phyloP scores from a whole-genome alignment of 2,797 vertebrate genomes.

The Malurus leucopterus region DNA sequence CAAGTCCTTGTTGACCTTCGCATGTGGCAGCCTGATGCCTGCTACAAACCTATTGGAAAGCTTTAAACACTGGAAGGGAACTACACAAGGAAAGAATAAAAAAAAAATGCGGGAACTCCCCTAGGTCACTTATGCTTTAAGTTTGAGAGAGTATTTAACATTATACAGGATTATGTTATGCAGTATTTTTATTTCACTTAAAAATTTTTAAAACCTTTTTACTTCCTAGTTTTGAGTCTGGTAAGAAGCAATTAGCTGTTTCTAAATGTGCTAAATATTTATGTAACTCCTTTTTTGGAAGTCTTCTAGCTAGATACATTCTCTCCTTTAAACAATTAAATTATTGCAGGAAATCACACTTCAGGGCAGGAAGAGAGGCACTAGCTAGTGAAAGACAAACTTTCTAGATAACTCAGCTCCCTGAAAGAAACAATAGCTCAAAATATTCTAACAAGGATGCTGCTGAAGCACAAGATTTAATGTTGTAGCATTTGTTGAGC shows the following conservation, averaged over 20 bases:
- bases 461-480: background rate
- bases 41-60: constrained; percentile 79
- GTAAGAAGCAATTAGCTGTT: constrained; percentile 13
- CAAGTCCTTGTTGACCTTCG: constrained; percentile 91
- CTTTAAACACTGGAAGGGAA: constrained; percentile 32
- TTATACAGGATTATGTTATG: constrained; percentile 54
- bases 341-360: constrained; percentile 29
- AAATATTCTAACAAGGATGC: background rate
- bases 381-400: background rate
- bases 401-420: background rate
- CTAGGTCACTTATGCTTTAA: constrained; percentile 66
- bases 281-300: constrained; percentile 39
- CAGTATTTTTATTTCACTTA: constrained; percentile 65
- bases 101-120: background rate
- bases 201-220: constrained; percentile 6
- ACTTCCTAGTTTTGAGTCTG: constrained; percentile 21
- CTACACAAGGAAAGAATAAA: background rate
- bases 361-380: background rate
- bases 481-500: background rate
- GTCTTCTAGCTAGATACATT: background rate
- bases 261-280: constrained; percentile 58
- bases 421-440: background rate
- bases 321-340: constrained; percentile 2
- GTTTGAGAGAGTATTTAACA: constrained; percentile 57
- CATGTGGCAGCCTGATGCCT: constrained; percentile 94